Percentiles rank a stretch among this genome's conserved stretches.
phyloP scores from a whole-genome alignment of 2,888 invertebrate species.

The Eilema sororculum region DNA sequence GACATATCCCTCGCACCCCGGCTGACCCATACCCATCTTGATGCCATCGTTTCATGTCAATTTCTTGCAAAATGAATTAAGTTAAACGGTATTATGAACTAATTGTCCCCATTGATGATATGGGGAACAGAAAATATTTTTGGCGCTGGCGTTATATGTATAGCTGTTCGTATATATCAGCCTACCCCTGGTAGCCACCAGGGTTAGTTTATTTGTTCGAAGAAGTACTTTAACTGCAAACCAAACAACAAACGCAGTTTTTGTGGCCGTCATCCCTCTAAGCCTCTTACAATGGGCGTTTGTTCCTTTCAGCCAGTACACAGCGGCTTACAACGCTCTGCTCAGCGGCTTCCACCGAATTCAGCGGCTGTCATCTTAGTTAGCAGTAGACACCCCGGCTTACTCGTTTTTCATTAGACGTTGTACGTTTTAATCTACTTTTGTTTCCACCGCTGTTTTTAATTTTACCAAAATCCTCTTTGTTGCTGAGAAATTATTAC shows the following conservation, averaged over 20 bases:
- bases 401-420: conserved; percentile 41
- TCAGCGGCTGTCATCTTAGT: conserved; percentile 33
- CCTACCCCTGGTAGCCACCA: not conserved
- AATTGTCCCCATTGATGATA: no score
- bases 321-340: conserved; percentile 22
- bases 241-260: conserved; percentile 5
- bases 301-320: conserved; percentile 28
- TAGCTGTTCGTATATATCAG: not conserved
- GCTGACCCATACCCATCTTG: no score
- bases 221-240: not conserved
- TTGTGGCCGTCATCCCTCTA: conserved; percentile 15
- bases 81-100: no score
- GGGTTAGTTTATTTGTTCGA: not conserved
- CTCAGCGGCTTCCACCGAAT: conserved; percentile 18
- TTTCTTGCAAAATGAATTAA: no score
- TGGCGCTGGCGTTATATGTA: not conserved
- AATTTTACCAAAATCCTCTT: conserved; percentile 43
- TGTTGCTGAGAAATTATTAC: conserved; percentile 36
- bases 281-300: conserved; percentile 30
- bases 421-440: conserved; percentile 35
- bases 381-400: conserved; percentile 23
- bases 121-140: not conserved
- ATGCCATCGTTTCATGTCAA: not conserved
- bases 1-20: no score
- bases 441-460: conserved; percentile 37